A percentile compares a stretch with the other conserved stretches of the same genome.
phyloP scores from a whole-genome alignment of 2,797 vertebrate species.

The Myioborus miniatus region DNA sequence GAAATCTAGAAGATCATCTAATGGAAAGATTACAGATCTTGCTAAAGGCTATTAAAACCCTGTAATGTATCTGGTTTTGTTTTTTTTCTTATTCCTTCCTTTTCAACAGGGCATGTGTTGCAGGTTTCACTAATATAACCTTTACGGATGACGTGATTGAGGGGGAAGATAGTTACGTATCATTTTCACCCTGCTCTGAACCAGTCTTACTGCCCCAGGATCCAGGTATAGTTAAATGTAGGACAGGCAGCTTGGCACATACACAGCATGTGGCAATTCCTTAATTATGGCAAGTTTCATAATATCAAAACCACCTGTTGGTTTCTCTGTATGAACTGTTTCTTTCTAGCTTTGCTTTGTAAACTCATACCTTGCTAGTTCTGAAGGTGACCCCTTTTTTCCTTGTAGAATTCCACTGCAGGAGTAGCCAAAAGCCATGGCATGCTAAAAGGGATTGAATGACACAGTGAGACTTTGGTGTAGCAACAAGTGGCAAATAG shows the following conservation, averaged over 20 bases:
- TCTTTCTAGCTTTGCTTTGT: not conserved
- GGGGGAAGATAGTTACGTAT: constrained; percentile 58
- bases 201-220: constrained; percentile 66
- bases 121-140: constrained; percentile 76
- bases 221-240: constrained; percentile 70
- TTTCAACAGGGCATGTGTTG: constrained; percentile 71
- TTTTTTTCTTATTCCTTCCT: not conserved
- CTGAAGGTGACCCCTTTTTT: not conserved
- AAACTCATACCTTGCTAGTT: not conserved
- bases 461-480: not conserved
- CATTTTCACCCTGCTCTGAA: constrained; percentile 65
- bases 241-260: not conserved
- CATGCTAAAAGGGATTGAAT: not conserved
- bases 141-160: constrained; percentile 25
- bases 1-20: not conserved
- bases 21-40: not conserved
- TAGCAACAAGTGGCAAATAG: not conserved
- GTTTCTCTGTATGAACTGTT: not conserved
- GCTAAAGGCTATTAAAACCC: not conserved
- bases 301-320: accelerated
- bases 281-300: not conserved
- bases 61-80: not conserved
- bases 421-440: not conserved
- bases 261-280: not conserved
- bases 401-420: not conserved